phyloP scores from a whole-genome alignment of 2,888 invertebrate genomes.

The Sycophila texana region DNA sequence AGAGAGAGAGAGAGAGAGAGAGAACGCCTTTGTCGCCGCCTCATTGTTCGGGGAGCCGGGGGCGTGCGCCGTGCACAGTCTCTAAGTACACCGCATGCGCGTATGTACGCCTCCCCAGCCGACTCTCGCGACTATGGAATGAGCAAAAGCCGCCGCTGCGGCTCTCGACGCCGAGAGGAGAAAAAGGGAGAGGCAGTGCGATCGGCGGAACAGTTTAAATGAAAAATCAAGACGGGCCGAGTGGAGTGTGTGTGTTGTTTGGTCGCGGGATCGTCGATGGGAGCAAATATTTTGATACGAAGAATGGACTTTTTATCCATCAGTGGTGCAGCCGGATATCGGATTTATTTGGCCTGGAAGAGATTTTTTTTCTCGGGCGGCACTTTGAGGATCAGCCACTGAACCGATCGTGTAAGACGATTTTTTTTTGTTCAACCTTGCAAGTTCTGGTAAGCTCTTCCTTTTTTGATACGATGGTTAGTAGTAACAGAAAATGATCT shows the following conservation, averaged over 20 bases:
- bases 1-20: slow-evolving; percentile 34
- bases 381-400: too few relatives aligned
- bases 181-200: not conserved
- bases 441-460: too few relatives aligned
- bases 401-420: too few relatives aligned
- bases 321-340: not conserved
- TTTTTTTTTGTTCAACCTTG: too few relatives aligned
- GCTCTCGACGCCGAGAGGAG: not conserved
- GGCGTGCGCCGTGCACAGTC: slow-evolving; percentile 47
- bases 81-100: slow-evolving; percentile 41
- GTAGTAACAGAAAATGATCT: not conserved
- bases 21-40: slow-evolving; percentile 58
- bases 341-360: too few relatives aligned
- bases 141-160: slow-evolving; percentile 37
- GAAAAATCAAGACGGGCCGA: not conserved
- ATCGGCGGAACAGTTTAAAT: slow-evolving; percentile 4
- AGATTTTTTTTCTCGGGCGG: too few relatives aligned
- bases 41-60: slow-evolving; percentile 59
- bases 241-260: not conserved
- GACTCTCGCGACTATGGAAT: slow-evolving; percentile 55
- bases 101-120: not conserved
- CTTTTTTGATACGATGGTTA: too few relatives aligned
- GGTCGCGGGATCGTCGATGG: not conserved
- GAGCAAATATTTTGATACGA: not conserved
- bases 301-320: not conserved